phyloP scores from a whole-genome alignment of 2,113 vertebrate genomes.

The Strigops habroptila region DNA sequence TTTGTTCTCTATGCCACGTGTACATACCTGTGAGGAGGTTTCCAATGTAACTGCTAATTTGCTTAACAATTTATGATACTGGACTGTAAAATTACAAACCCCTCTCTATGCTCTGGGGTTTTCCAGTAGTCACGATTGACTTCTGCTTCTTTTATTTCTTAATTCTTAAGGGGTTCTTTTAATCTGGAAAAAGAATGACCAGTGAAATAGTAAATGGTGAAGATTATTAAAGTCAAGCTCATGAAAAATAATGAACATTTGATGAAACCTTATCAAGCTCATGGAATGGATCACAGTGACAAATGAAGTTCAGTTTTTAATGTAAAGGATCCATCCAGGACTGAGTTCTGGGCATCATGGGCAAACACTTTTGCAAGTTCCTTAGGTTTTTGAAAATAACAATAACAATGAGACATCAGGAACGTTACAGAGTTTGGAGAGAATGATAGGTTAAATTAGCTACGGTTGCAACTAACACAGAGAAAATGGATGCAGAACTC shows the following conservation, averaged over 20 bases:
- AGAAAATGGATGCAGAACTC: neutral
- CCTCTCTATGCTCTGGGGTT: neutral
- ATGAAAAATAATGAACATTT: neutral
- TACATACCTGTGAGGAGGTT: neutral
- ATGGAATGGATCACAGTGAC: neutral
- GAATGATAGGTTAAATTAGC: neutral
- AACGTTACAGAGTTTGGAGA: neutral
- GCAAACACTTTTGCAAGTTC: neutral
- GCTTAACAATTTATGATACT: neutral
- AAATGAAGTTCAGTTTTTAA: neutral
- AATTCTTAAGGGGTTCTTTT: neutral
- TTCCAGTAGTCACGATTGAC: neutral
- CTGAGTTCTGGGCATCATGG: neutral
- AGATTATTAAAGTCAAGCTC: neutral
- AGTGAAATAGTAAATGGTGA: neutral
- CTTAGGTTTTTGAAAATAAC: neutral
- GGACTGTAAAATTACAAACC: neutral
- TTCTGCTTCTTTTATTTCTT: neutral
- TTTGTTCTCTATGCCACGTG: neutral
- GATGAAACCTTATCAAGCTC: neutral
- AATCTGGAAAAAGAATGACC: neutral
- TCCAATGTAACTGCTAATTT: neutral
- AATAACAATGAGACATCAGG: neutral
- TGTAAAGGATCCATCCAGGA: neutral
- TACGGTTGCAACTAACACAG: neutral